Evolutionary conservation across 2,797 vertebrate species (phyloP).

Genomic region (Graptemys geographica): DNA sequence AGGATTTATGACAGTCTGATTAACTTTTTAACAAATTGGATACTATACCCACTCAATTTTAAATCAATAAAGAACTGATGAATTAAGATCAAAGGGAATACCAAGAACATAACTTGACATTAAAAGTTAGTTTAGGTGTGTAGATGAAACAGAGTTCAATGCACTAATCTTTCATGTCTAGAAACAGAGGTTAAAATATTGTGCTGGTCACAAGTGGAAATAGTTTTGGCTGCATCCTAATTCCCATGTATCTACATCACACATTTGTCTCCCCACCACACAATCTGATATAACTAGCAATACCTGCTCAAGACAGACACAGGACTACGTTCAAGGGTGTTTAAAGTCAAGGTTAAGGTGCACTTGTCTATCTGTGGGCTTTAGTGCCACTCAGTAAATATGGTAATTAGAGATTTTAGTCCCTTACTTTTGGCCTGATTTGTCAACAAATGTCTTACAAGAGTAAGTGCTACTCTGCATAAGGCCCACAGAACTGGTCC

Average conservation of each 20-base stretch:
- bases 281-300: not conserved
- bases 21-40: slow-evolving; percentile 63
- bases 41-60: slow-evolving; percentile 41
- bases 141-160: slow-evolving; percentile 39
- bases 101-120: slow-evolving; percentile 62
- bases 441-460: not conserved
- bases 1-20: slow-evolving; percentile 37
- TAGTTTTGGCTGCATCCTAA: not conserved
- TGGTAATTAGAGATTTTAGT: not conserved
- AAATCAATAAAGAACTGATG: slow-evolving; percentile 64
- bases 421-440: not conserved
- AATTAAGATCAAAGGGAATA: slow-evolving; percentile 66
- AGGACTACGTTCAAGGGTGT: not conserved
- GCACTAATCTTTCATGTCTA: slow-evolving; percentile 28
- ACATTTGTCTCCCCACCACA: not conserved
- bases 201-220: not conserved
- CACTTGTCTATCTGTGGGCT: not conserved
- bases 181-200: slow-evolving; percentile 20
- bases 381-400: not conserved
- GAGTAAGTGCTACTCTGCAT: not conserved
- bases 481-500: not conserved
- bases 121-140: not conserved
- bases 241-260: not conserved
- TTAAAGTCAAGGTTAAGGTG: not conserved
- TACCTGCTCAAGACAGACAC: not conserved